Conservation (phyloP, 1,140 invertebrate species). For the Drosophila rufa region DNA sequence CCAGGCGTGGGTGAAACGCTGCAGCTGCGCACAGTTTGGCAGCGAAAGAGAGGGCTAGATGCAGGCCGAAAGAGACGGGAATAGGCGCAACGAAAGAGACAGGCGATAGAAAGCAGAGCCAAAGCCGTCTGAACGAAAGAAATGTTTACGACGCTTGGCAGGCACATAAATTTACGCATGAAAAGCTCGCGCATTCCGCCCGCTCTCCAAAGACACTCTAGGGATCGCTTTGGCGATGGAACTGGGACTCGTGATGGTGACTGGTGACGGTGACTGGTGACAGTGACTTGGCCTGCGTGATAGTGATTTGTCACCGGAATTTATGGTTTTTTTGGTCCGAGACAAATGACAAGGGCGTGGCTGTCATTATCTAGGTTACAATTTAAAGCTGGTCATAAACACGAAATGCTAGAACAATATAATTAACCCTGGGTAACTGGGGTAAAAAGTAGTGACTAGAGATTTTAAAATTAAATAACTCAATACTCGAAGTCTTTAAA, state of each 20-base stretch:
- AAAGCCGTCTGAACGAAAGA: constrained; percentile 56
- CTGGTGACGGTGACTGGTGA: constrained; percentile 18
- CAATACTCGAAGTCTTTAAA: rapidly evolving
- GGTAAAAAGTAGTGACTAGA: neutral
- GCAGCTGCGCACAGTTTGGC: constrained; percentile 66
- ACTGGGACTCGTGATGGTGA: constrained; percentile 27
- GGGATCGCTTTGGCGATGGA: constrained; percentile 12
- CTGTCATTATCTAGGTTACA: constrained; percentile 8
- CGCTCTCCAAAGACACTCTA: constrained; percentile 10
- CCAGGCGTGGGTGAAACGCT: constrained; percentile 77
- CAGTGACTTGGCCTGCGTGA: constrained; percentile 22
- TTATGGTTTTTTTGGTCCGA: constrained; percentile 36
- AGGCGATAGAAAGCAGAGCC: constrained; percentile 67
- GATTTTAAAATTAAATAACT: neutral
- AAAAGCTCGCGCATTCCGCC: constrained; percentile 69
- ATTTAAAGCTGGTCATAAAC: neutral
- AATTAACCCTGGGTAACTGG: neutral
- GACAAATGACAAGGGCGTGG: neutral
- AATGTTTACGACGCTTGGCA: constrained; percentile 78
- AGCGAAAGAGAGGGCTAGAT: neutral
- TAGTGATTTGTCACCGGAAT: constrained; percentile 64
- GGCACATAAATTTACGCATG: constrained; percentile 82
- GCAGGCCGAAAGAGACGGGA: constrained; percentile 1
- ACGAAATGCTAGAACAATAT: neutral
- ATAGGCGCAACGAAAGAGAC: neutral